Evolutionary conservation across 2,797 vertebrate genomes (phyloP).

Genomic region (Enteromius radiatus): DNA sequence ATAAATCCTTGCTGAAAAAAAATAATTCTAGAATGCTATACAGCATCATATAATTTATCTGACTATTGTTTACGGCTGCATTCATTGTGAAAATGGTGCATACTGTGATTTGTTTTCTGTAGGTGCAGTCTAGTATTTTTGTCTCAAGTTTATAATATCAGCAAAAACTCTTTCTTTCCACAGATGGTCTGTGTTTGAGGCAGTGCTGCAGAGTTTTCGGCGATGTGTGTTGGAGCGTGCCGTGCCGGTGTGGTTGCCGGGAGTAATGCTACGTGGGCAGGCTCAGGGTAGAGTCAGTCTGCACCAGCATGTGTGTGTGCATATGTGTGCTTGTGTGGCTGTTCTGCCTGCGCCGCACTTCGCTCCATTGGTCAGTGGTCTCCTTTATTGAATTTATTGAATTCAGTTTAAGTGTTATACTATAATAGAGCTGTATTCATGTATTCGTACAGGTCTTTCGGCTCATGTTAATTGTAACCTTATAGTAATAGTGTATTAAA

Average conservation of each 20-base stretch:
- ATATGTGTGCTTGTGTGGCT: conserved; percentile 86
- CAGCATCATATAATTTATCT: neutral
- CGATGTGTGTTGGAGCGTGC: conserved; percentile 84
- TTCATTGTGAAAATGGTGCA: neutral
- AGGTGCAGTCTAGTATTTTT: neutral
- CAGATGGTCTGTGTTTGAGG: conserved; percentile 85
- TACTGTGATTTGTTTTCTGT: neutral
- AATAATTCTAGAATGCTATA: neutral
- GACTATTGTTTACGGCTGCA: neutral
- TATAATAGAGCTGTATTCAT: neutral
- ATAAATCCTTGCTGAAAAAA: neutral
- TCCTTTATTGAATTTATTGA: conserved; percentile 13
- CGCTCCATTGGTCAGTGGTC: conserved; percentile 82
- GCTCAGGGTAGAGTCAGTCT: conserved; percentile 80
- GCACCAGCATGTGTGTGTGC: conserved; percentile 88
- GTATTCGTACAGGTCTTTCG: too few relatives aligned
- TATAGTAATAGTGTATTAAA: too few relatives aligned
- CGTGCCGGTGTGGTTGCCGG: conserved; percentile 81
- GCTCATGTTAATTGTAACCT: too few relatives aligned
- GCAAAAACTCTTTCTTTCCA: neutral
- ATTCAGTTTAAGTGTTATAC: neutral
- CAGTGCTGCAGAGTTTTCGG: conserved; percentile 84
- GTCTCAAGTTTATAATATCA: neutral
- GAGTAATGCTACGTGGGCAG: conserved; percentile 79
- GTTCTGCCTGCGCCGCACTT: conserved; percentile 80